Percentiles rank a stretch among this genome's conserved stretches.
Evolutionary conservation across 2,888 invertebrate species (phyloP).

Genomic region (Ectemnius continuus): DNA sequence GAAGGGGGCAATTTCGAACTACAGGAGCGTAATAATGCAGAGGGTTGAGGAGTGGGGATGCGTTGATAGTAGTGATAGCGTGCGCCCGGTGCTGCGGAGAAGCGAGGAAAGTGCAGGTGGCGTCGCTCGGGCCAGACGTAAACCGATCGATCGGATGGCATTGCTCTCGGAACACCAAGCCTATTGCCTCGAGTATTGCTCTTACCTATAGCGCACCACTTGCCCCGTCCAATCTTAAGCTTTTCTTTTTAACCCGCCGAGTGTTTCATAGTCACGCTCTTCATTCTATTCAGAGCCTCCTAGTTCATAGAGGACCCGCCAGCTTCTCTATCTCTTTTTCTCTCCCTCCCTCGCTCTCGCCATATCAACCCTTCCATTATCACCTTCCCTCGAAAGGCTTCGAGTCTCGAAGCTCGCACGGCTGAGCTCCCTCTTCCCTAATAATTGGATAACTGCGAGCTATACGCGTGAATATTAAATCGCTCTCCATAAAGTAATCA

Average conservation of each 20-base stretch:
- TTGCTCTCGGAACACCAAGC: conserved; percentile 61
- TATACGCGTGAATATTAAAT: no score
- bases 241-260: not conserved
- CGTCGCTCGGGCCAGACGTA: conserved; percentile 68
- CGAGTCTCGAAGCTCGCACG: no score
- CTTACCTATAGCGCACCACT: conserved; percentile 7
- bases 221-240: not conserved
- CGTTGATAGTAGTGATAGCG: conserved; percentile 7
- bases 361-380: conserved; percentile 3
- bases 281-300: not conserved
- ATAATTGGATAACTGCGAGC: not conserved
- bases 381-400: not conserved
- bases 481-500: no score
- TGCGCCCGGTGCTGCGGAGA: not conserved
- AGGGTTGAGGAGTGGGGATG: no score
- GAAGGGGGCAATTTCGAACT: no score
- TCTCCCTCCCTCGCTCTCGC: not conserved
- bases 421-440: not conserved
- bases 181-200: conserved; percentile 36
- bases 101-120: conserved; percentile 27
- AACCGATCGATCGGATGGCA: conserved; percentile 72
- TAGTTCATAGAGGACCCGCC: not conserved
- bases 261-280: not conserved
- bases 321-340: not conserved
- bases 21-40: no score